Evolutionary conservation across 2,797 vertebrate species (phyloP).

Genomic region (Fundulus diaphanus): DNA sequence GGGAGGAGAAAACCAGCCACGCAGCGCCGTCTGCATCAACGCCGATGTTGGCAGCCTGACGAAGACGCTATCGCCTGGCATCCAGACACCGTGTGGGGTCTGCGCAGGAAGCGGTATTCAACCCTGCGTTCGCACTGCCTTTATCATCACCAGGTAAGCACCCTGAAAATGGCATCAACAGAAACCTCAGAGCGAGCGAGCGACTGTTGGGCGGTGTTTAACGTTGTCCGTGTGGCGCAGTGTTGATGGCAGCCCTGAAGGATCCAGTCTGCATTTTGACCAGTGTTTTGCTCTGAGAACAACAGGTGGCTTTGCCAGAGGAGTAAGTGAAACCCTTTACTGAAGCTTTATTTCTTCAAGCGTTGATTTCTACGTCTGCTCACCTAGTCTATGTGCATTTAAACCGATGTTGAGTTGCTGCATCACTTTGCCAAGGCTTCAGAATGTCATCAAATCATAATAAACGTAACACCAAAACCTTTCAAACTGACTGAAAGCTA

Average conservation of each 20-base stretch:
- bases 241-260: conserved; percentile 77
- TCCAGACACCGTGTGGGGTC: conserved; percentile 79
- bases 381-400: neutral
- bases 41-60: conserved; percentile 74
- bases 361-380: neutral
- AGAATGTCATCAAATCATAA: neutral
- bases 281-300: conserved; percentile 88
- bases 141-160: conserved; percentile 86
- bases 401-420: neutral
- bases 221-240: conserved; percentile 68
- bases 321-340: conserved; percentile 75
- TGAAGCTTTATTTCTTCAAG: neutral
- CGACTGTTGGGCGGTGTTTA: conserved; percentile 1
- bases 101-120: conserved; percentile 69
- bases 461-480: neutral
- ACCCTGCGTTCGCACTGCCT: conserved; percentile 83
- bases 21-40: conserved; percentile 80
- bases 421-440: neutral
- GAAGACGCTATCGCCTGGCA: neutral
- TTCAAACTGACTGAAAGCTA: neutral
- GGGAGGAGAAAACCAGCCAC: conserved; percentile 35
- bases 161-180: neutral
- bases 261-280: conserved; percentile 82
- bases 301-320: conserved; percentile 80
- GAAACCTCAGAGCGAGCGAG: neutral